These are phyloP conservation scores for Orthonevra nobilis DNA, from an alignment of 2,888 invertebrate genomes.

Conservation along the genomic window DNA sequence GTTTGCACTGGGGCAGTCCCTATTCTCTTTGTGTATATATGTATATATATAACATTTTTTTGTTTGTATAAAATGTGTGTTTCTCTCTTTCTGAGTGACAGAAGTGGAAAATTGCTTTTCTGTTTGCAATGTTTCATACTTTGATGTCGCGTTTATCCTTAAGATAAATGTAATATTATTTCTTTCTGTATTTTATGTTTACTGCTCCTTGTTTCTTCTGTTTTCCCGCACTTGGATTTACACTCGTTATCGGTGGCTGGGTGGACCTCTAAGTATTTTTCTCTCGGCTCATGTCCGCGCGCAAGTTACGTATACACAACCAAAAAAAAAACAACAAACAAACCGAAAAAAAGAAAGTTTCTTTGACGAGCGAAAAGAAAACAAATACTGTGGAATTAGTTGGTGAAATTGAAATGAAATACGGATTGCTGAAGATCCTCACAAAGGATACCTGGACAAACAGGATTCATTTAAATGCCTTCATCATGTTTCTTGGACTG, in stretches of 20 bases:
- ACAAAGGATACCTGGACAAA: constrained; percentile 24
- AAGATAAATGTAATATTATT: constrained; percentile 60
- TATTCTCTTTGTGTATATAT: constrained; percentile 12
- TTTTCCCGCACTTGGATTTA: too few relatives aligned
- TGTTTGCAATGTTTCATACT: constrained; percentile 64
- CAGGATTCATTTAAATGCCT: constrained; percentile 2
- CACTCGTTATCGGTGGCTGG: too few relatives aligned
- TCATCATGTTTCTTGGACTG: background rate
- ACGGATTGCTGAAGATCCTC: background rate
- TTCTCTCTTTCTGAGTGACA: constrained; percentile 33
- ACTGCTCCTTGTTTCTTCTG: too few relatives aligned
- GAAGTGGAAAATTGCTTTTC: constrained; percentile 68
- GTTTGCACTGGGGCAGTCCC: background rate
- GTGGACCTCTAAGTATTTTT: too few relatives aligned
- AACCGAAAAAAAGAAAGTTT: too few relatives aligned
- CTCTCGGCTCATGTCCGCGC: background rate
- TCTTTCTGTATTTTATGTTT: background rate
- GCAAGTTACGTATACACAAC: background rate
- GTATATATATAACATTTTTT: too few relatives aligned
- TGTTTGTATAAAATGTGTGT: constrained; percentile 29
- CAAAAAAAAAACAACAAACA: constrained; percentile 5
- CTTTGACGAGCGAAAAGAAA: constrained; percentile 6
- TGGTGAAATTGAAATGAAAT: constrained; percentile 23
- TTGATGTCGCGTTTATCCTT: constrained; percentile 63
- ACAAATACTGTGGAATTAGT: constrained; percentile 24